Evolutionary conservation across 2,888 invertebrate genomes (phyloP).

Genomic region (Parapristionchus giblindavisi): DNA sequence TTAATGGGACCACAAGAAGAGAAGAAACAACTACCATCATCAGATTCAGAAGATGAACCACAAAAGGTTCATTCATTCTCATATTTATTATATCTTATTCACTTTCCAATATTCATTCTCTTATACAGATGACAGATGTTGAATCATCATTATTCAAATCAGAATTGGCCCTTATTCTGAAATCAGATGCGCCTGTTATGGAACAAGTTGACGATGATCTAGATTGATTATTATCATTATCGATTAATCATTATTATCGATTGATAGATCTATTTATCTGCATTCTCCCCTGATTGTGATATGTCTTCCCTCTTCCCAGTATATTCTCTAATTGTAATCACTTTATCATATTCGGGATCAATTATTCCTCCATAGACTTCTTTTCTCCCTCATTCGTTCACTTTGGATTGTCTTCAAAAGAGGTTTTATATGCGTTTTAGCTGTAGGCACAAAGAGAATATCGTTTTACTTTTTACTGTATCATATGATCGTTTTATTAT

Average conservation of each 20-base stretch:
- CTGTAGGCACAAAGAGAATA: background rate
- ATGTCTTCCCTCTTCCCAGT: too few relatives aligned
- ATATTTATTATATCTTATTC: background rate
- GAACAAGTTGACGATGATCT: slow-evolving; percentile 35
- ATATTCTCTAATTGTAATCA: too few relatives aligned
- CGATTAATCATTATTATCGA: background rate
- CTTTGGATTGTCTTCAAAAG: background rate
- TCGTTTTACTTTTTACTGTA: too few relatives aligned
- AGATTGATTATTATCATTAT: slow-evolving; percentile 16
- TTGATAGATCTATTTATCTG: too few relatives aligned
- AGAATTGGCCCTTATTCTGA: slow-evolving; percentile 17
- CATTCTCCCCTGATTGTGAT: too few relatives aligned
- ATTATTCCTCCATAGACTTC: background rate
- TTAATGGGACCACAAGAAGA: slow-evolving; percentile 34
- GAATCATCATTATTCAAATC: slow-evolving; percentile 9
- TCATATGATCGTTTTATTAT: background rate
- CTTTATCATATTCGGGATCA: too few relatives aligned
- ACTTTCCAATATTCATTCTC: background rate
- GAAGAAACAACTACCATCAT: slow-evolving; percentile 28
- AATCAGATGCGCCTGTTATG: slow-evolving; percentile 1
- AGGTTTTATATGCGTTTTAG: background rate
- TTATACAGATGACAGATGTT: background rate
- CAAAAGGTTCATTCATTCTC: background rate
- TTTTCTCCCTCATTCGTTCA: background rate
- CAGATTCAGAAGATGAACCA: slow-evolving; percentile 14